Base-by-base conservation (phyloP, 2,888 invertebrate species). In the Drosophila hamatofila region DNA sequence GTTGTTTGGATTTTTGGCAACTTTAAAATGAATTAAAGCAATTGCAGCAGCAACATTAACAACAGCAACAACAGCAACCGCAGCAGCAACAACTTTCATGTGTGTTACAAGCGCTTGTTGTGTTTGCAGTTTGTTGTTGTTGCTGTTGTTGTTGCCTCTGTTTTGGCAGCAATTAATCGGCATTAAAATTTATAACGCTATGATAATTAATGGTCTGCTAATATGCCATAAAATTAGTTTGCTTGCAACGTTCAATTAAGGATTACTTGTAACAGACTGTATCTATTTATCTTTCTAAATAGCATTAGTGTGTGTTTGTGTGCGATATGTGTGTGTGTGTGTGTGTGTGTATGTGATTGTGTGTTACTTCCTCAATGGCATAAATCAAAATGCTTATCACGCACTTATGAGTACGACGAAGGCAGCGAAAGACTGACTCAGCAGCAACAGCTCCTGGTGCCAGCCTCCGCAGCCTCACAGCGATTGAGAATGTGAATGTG, bases 141-240 rank as follows among this genome's bases (percentile, higher is more conserved):
- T 66, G 63, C 66, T 39, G 42, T 21, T 54, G 54, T 70, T 76
- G 66, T 63, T 77, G 80, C 56, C 70, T 70, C 54, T 88, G 80
- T 85, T 89, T 89, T 86, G 89, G 86, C 86, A 86, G 89, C 86
- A 86, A 86, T 86, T 86, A 86, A 86, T 86, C 86, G 86, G 75
- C 80, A 88, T 86, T 86, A 87, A 89, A 89, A 89, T 86, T 86
- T 86, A 86, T 86, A 86, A 76, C 86, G 69, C 63, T 62, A 63
- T 61, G 80, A 86, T 86, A 86, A 86, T 86, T 86, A 86, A 86
- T 86, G 86, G 86, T 74, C 85, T 78, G 75, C 88, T 86, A 86
- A 86, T 85, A 89, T 84, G 86, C 84, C 84, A 84, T 86, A 84
- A 84, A 84, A 84, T 84, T 84, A 84, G 84, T 84, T 87, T 68